Percentiles rank a stretch among this genome's conserved stretches.
Conservation (phyloP, 1,140 invertebrate genomes). For the Archegozetes longisetosus region DNA sequence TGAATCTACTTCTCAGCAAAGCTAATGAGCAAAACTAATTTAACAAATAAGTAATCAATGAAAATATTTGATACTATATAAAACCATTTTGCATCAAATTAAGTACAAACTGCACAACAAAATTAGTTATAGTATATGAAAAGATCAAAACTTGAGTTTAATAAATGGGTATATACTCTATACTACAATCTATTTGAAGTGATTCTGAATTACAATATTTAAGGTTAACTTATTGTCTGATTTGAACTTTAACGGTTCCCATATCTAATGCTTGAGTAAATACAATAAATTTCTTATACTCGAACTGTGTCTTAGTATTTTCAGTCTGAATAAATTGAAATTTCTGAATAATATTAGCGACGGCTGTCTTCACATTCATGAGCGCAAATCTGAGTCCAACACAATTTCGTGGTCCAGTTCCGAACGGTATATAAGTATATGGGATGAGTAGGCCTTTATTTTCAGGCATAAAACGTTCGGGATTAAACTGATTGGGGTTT, state of each 20-base stretch:
- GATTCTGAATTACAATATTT: too few species aligned
- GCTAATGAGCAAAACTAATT: too few species aligned
- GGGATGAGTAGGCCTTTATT: neutral
- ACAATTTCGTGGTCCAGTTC: constrained; percentile 1
- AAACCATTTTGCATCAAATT: too few species aligned
- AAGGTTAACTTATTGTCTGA: neutral
- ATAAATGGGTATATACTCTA: too few species aligned
- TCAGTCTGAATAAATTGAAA: neutral
- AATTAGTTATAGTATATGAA: too few species aligned
- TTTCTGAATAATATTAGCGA: neutral
- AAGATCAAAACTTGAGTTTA: too few species aligned
- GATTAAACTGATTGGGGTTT: constrained; percentile 42
- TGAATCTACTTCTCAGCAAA: too few species aligned
- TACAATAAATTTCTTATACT: neutral
- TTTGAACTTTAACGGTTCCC: neutral
- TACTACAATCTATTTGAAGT: too few species aligned
- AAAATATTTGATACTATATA: too few species aligned
- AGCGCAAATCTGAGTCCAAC: constrained; percentile 4
- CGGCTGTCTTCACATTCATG: neutral
- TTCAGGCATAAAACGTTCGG: constrained; percentile 34
- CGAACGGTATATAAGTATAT: constrained; percentile 3
- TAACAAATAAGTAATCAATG: too few species aligned
- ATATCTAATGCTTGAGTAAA: neutral
- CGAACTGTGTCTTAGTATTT: neutral
- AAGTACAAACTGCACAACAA: too few species aligned